Base-by-base conservation (phyloP, 1,140 invertebrate species). In the Rhopalosiphum maidis region DNA sequence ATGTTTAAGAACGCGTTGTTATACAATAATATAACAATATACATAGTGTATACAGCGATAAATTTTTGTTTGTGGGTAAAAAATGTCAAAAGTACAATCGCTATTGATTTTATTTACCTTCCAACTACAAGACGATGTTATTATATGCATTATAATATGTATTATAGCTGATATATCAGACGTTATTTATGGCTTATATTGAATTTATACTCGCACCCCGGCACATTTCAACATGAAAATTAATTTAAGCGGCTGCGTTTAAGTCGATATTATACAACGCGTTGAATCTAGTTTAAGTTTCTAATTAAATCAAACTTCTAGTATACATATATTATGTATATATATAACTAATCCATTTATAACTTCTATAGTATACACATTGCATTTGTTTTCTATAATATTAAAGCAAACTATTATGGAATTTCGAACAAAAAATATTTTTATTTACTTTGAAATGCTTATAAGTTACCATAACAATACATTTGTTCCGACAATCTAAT, bases 31-130 rank as follows among this genome's bases (percentile, higher is more conserved):
- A 43, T 7, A 8, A 86, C 48, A 46, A 86, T 86, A 46, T 86
- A 87, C 6, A 51, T 87, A 51, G 41, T 55, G 23, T 89, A 90
- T 30, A 89, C n/a, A 35, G 21, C 54, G 88, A 55, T 60, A 90
- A 90, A 90, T 90, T 51, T 89, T 54, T 90, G 37, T 41, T 41
- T 60, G 88, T 18, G 88, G 88, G 51, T 60, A 60, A 90, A 90
- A 60, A 60, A 60, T 35, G 88, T 60, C 88, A 90, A 55, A 41
- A 30, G 54, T 60, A 88, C 88, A 90, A 90, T 90, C 88, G 88
- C 35, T 43, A 90, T 90, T 90, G 88, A 90, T 90, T 90, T 23
- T 35, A 60, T 30, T 41, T 85, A 41, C 41, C 30, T 48, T 51
- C 30, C 86, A 8, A 87, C 30, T 30, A 30, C 15, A 15, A 18